A percentile compares a stretch with the other conserved stretches of the same genome.
These are phyloP conservation scores for Ciona savignyi DNA, from an alignment of 23 tunicate genomes.

Conservation along the genomic window DNA sequence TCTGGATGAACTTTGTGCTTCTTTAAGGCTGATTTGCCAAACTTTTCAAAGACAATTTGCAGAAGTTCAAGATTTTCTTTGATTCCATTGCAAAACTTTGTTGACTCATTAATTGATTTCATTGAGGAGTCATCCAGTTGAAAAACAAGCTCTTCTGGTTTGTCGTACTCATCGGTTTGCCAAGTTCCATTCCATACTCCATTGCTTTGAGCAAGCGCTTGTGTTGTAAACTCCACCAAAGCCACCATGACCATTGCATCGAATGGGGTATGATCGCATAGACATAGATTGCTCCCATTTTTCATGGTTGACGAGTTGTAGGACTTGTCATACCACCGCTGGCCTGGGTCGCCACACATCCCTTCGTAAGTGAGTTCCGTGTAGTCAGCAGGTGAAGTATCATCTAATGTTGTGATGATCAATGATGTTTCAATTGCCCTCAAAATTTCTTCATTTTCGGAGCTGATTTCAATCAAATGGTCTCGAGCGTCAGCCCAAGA, in stretches of 20 bases:
- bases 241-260: slow-evolving; percentile 89
- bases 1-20: slow-evolving; percentile 58
- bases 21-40: slow-evolving; percentile 56
- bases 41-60: slow-evolving; percentile 29
- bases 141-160: slow-evolving; percentile 39
- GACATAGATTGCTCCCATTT: slow-evolving; percentile 43
- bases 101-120: slow-evolving; percentile 28
- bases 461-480: slow-evolving; percentile 22
- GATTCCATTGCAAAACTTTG: slow-evolving; percentile 7
- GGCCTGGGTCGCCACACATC: slow-evolving; percentile 33
- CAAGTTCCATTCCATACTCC: slow-evolving; percentile 25
- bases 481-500: slow-evolving; percentile 59
- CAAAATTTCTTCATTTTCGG: slow-evolving; percentile 20
- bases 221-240: slow-evolving; percentile 34
- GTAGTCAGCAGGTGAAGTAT: slow-evolving; percentile 30
- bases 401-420: slow-evolving; percentile 53
- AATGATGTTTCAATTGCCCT: slow-evolving; percentile 48
- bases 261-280: slow-evolving; percentile 85
- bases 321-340: slow-evolving; percentile 86
- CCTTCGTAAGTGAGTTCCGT: slow-evolving; percentile 41
- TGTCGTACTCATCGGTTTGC: slow-evolving; percentile 13
- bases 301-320: slow-evolving; percentile 20
- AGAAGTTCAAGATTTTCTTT: slow-evolving; percentile 34
- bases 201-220: slow-evolving; percentile 6
- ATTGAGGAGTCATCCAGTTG: slow-evolving; percentile 24